phyloP scores from a whole-genome alignment of 1,140 invertebrate species.

The Drosophila ambigua region DNA sequence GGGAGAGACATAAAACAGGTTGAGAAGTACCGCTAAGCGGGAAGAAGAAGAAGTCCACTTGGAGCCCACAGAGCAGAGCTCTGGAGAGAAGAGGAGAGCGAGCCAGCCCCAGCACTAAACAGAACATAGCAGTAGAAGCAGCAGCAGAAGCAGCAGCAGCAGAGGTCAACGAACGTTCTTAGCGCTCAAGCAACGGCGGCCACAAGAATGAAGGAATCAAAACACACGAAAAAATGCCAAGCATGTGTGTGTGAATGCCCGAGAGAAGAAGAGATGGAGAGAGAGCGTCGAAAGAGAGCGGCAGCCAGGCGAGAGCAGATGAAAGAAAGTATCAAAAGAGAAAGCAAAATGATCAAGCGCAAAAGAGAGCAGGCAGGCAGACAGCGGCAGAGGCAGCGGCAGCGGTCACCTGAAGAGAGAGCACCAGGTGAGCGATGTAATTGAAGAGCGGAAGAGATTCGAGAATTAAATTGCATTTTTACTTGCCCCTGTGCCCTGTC shows the following conservation, averaged over 20 bases:
- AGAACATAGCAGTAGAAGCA: constrained; percentile 26
- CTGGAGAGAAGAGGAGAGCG: no score
- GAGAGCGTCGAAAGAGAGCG: constrained; percentile 13
- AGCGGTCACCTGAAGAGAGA: constrained; percentile 7
- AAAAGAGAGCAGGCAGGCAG: no score
- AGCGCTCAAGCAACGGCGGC: constrained; percentile 45
- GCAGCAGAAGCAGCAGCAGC: constrained; percentile 48
- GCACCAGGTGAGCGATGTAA: constrained; percentile 5
- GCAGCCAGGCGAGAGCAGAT: neutral
- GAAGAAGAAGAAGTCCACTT: constrained; percentile 28
- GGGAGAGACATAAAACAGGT: constrained; percentile 74
- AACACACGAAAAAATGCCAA: constrained; percentile 76
- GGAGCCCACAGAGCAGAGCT: no score
- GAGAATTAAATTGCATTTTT: neutral
- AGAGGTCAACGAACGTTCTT: constrained; percentile 84
- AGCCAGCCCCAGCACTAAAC: constrained; percentile 17
- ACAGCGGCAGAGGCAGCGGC: no score
- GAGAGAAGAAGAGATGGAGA: constrained; percentile 5
- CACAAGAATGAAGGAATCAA: constrained; percentile 83
- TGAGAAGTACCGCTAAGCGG: constrained; percentile 83
- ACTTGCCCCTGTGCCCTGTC: constrained; percentile 12
- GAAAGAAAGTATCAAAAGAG: constrained; percentile 35
- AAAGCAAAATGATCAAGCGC: constrained; percentile 13
- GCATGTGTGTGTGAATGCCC: constrained; percentile 15
- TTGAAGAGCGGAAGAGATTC: constrained; percentile 16